phyloP scores from a whole-genome alignment of 23 tunicate species.

The Styela plicata region DNA sequence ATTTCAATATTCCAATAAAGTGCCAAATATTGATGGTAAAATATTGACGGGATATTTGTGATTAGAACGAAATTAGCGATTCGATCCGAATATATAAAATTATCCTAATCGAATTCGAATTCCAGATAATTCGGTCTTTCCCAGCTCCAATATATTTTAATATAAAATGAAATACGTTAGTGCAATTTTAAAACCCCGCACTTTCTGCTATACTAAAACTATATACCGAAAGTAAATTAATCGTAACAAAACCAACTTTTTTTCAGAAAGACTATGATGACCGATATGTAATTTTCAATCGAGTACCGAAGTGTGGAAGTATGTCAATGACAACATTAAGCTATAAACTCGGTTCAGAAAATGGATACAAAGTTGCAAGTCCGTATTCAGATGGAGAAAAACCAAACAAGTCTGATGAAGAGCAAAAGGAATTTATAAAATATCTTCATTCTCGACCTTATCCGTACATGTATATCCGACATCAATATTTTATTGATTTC shows the following conservation, averaged over 20 bases:
- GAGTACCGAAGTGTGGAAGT: conserved; percentile 99
- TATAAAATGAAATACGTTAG: too few relatives aligned
- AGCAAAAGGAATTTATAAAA: conserved; percentile 59
- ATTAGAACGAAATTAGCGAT: too few relatives aligned
- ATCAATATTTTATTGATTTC: conserved; percentile 94
- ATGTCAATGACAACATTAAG: conserved; percentile 83
- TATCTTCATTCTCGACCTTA: conserved; percentile 40
- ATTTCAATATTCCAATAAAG: too few relatives aligned
- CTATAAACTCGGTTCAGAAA: conserved; percentile 67
- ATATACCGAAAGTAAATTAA: too few relatives aligned
- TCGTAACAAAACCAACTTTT: not conserved
- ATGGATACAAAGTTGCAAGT: conserved; percentile 78
- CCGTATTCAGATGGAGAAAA: conserved; percentile 93
- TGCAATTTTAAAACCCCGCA: too few relatives aligned
- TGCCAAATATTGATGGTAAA: too few relatives aligned
- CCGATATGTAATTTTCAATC: conserved; percentile 74
- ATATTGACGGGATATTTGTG: too few relatives aligned
- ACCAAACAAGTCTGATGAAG: conserved; percentile 55
- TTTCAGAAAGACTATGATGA: conserved; percentile 40
- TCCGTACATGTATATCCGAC: conserved; percentile 86
- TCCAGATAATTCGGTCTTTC: too few relatives aligned
- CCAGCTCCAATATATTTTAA: too few relatives aligned
- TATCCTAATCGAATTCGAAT: too few relatives aligned
- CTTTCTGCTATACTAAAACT: too few relatives aligned
- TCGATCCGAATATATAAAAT: too few relatives aligned